Percentiles rank a stretch among this genome's conserved stretches.
Conservation (phyloP, 2,888 invertebrate genomes). For the Argynnis bischoffii region DNA sequence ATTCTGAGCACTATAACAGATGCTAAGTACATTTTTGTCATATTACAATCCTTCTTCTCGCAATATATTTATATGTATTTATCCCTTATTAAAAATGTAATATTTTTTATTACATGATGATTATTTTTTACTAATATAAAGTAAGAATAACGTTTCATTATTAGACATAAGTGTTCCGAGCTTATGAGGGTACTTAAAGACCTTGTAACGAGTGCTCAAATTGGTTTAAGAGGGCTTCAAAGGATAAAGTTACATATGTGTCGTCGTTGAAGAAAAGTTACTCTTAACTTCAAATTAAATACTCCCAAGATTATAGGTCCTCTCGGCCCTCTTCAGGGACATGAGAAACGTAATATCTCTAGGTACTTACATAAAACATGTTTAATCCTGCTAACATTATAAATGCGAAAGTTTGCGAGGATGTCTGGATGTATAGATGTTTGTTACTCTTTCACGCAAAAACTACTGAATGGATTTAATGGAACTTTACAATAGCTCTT, state of each 20-base stretch:
- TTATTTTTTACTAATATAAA: not conserved
- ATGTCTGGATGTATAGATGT: too few species aligned
- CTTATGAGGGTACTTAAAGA: constrained; percentile 19
- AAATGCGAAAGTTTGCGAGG: too few species aligned
- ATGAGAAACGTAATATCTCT: not conserved
- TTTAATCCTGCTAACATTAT: too few species aligned
- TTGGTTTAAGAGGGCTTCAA: constrained; percentile 20
- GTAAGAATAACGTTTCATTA: constrained; percentile 11
- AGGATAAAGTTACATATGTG: constrained; percentile 21
- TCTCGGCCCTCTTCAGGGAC: not conserved
- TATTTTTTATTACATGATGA: not conserved
- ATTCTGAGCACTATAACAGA: too few species aligned
- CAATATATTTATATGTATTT: too few species aligned
- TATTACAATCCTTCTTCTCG: too few species aligned
- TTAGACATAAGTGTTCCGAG: constrained; percentile 5
- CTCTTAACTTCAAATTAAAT: constrained; percentile 6
- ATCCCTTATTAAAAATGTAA: too few species aligned
- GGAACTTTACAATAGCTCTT: too few species aligned
- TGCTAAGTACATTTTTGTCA: too few species aligned
- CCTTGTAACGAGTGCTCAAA: constrained; percentile 18
- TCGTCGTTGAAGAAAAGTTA: constrained; percentile 20
- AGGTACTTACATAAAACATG: too few species aligned
- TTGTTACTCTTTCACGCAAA: too few species aligned
- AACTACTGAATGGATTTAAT: too few species aligned
- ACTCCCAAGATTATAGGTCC: constrained; percentile 6